These are phyloP conservation scores for Tenualosa thibaudeaui DNA, from an alignment of 2,797 vertebrate genomes.

Conservation along the genomic window DNA sequence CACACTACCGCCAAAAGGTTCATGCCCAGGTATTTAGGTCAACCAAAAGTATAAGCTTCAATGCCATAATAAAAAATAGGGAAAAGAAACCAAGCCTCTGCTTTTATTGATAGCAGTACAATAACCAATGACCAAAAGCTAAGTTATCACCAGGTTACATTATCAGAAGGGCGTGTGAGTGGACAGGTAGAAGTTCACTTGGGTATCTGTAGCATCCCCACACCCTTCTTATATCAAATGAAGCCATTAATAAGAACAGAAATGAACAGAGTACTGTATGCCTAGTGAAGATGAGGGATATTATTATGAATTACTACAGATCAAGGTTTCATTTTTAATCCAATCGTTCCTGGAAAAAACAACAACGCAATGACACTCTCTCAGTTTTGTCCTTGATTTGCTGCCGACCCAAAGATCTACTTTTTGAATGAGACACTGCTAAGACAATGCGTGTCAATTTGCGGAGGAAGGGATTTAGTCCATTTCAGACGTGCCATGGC, in stretches of 20 bases:
- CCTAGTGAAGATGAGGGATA: no score
- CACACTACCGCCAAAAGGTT: background rate
- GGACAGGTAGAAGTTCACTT: background rate
- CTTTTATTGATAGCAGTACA: background rate
- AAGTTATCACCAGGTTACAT: background rate
- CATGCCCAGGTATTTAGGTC: background rate
- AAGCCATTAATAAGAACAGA: background rate
- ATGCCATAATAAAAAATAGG: background rate
- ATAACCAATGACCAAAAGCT: background rate
- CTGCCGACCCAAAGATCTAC: background rate
- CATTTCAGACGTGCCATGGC: background rate
- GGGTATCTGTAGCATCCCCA: background rate
- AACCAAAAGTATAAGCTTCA: background rate
- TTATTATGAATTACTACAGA: no score
- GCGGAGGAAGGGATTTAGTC: conserved; percentile 29
- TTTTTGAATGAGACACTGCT: background rate
- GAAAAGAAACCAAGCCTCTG: background rate
- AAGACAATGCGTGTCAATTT: background rate
- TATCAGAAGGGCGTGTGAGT: background rate
- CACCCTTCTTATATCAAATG: background rate
- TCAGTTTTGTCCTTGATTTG: background rate
- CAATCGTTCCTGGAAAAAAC: no score
- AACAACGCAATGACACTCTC: background rate
- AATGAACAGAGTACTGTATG: background rate
- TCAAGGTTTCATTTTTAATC: no score